These are phyloP conservation scores for Sebastes schlegelii DNA, from an alignment of 2,113 vertebrate species.

Conservation along the genomic window DNA sequence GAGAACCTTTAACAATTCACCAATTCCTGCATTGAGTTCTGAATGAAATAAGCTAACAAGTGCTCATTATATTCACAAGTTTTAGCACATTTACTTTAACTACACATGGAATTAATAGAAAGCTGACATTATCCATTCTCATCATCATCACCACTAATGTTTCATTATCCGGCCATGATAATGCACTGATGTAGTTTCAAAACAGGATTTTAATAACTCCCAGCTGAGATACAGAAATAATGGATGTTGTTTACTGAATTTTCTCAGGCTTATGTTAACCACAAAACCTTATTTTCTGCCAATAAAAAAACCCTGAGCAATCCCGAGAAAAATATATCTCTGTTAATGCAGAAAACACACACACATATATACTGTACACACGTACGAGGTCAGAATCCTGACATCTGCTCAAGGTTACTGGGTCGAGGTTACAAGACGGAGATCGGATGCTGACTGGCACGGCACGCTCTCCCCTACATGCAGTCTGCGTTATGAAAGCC, in stretches of 20 bases:
- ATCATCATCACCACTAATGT: not conserved
- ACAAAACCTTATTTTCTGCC: not conserved
- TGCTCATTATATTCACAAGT: not conserved
- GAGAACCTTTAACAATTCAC: too few relatives aligned
- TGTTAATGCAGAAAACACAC: too few relatives aligned
- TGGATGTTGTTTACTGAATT: not conserved
- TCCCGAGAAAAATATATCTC: too few relatives aligned
- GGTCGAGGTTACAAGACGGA: not conserved
- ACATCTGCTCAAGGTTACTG: not conserved
- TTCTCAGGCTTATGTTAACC: not conserved
- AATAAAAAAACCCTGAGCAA: not conserved
- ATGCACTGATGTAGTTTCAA: not conserved
- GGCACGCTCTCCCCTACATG: not conserved
- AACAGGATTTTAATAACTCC: too few relatives aligned
- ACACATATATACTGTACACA: too few relatives aligned
- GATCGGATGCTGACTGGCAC: not conserved
- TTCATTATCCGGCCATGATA: not conserved
- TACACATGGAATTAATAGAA: not conserved
- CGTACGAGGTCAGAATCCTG: not conserved
- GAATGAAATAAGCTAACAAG: not conserved
- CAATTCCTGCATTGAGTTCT: not conserved
- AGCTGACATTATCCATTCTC: not conserved
- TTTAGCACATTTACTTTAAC: not conserved
- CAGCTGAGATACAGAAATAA: not conserved
- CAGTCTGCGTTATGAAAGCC: not conserved